Conservation (phyloP, 2,113 vertebrate genomes). For the Bettongia penicillata region DNA sequence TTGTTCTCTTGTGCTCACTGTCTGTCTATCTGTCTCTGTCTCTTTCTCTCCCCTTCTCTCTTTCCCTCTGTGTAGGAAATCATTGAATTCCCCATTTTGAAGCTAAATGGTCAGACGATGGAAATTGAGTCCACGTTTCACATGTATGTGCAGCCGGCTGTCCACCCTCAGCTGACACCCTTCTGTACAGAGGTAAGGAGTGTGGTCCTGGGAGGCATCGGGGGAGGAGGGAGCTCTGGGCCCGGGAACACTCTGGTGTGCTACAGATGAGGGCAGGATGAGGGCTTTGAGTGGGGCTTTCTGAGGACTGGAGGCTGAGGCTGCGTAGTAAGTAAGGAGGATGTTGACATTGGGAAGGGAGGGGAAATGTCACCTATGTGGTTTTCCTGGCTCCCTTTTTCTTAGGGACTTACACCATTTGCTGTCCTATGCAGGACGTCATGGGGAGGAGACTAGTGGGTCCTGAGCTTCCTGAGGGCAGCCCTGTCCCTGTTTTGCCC, state of each 20-base stretch:
- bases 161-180: conserved; percentile 90
- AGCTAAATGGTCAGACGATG: conserved; percentile 90
- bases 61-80: conserved; percentile 85
- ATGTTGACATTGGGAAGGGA: background rate
- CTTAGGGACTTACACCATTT: background rate
- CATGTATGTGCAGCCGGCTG: conserved; percentile 91
- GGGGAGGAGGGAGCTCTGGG: conserved; percentile 43
- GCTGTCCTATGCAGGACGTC: background rate
- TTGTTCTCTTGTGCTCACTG: too few species aligned
- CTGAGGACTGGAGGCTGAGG: background rate
- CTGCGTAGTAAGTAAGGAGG: background rate
- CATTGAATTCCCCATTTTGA: conserved; percentile 91
- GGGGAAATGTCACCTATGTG: too few species aligned
- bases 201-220: conserved; percentile 55
- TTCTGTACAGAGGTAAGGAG: conserved; percentile 91
- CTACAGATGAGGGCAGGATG: conserved; percentile 44
- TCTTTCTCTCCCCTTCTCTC: conserved; percentile 25
- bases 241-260: background rate
- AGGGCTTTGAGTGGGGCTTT: background rate
- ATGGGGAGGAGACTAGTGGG: background rate
- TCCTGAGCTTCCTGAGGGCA: background rate
- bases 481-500: background rate
- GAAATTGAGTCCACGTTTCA: conserved; percentile 91
- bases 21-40: conserved; percentile 14
- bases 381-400: conserved; percentile 45